Evolutionary conservation across 2,113 vertebrate genomes (phyloP).

Genomic region (Anser cygnoides): DNA sequence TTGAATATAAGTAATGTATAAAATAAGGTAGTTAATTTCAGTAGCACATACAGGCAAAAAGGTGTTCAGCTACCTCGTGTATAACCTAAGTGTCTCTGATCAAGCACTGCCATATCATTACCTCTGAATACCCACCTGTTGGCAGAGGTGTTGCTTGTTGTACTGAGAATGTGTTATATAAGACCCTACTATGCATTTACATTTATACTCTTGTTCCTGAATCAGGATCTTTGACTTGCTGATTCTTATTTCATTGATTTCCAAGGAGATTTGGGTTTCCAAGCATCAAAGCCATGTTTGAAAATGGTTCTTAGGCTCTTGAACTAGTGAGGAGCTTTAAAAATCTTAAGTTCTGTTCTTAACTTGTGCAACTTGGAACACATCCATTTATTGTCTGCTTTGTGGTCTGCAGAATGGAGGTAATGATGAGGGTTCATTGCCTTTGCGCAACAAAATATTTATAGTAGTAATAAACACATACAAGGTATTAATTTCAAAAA

Average conservation of each 20-base stretch:
- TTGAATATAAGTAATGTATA: neutral
- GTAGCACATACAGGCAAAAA: neutral
- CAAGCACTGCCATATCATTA: neutral
- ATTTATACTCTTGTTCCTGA: neutral
- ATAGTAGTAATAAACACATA: neutral
- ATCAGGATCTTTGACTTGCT: neutral
- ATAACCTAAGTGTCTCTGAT: neutral
- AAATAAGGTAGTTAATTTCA: neutral
- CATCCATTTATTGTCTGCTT: neutral
- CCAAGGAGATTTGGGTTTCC: neutral
- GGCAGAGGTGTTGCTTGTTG: neutral
- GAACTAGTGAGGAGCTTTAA: neutral
- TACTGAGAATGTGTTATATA: neutral
- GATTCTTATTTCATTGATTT: neutral
- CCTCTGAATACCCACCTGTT: neutral
- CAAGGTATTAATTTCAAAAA: neutral
- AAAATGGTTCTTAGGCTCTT: neutral
- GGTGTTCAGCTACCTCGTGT: neutral
- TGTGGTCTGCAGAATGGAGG: neutral
- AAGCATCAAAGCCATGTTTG: neutral
- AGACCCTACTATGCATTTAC: neutral
- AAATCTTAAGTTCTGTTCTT: neutral
- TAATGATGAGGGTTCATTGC: neutral
- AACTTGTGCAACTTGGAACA: neutral
- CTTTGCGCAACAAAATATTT: conserved; percentile 29